Evolutionary conservation across 2,113 vertebrate species (phyloP).

Genomic region (rat (Rattus norvegicus)): GRCr8 NC_086029.1:40318501-40319000

Average conservation of each 20-base stretch:
- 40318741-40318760: neutral
- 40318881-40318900: neutral
- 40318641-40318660: too few relatives aligned
- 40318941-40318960: neutral
- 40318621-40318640: too few relatives aligned
- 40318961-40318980: too few relatives aligned
- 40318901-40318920: neutral
- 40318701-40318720: neutral
- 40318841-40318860: neutral
- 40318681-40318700: too few relatives aligned
- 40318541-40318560: too few relatives aligned
- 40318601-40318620: too few relatives aligned
- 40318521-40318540: too few relatives aligned
- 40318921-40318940: neutral
- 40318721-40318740: neutral
- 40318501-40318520: too few relatives aligned
- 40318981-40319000: neutral
- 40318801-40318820: neutral
- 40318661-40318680: too few relatives aligned
- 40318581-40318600: too few relatives aligned
- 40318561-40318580: too few relatives aligned
- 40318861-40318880: neutral
- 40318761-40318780: neutral
- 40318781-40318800: fast-evolving
- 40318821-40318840: neutral